Conservation (phyloP, 2,888 invertebrate genomes). For the Cecidostiba fungosa region DNA sequence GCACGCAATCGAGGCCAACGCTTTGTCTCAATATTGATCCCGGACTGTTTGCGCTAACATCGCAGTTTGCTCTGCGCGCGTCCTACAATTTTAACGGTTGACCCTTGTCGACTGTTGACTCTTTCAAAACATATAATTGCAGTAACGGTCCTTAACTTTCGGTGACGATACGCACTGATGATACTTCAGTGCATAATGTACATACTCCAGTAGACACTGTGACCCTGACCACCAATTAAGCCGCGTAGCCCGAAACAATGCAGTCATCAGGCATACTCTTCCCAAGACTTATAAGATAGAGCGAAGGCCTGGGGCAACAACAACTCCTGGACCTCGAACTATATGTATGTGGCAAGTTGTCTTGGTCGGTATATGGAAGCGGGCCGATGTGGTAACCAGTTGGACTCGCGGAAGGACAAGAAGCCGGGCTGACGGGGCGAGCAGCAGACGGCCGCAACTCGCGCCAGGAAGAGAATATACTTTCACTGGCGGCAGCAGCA, state of each 20-base stretch:
- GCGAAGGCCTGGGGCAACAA: neutral
- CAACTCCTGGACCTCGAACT: neutral
- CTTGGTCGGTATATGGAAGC: neutral
- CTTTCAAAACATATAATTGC: too few relatives aligned
- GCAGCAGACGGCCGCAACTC: constrained; percentile 68
- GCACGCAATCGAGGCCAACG: neutral
- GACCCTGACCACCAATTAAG: too few relatives aligned
- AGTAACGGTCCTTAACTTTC: too few relatives aligned
- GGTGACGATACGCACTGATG: too few relatives aligned
- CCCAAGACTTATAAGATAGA: neutral
- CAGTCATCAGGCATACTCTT: neutral
- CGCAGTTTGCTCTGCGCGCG: neutral
- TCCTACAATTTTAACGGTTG: neutral
- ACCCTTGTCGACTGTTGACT: too few relatives aligned
- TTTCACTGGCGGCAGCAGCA: constrained; percentile 74
- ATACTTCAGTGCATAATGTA: too few relatives aligned
- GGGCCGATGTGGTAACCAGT: constrained; percentile 57
- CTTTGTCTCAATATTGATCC: neutral
- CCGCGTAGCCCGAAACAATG: neutral
- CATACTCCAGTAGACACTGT: too few relatives aligned
- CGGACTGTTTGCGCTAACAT: neutral
- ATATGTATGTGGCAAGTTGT: neutral
- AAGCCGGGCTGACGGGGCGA: constrained; percentile 50
- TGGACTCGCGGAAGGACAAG: constrained; percentile 64
- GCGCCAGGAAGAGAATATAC: constrained; percentile 77